Evolutionary conservation across 2,888 invertebrate species (phyloP), one percentile per base, ranked within the genome.

Genomic region (Noctua janthina): DNA sequence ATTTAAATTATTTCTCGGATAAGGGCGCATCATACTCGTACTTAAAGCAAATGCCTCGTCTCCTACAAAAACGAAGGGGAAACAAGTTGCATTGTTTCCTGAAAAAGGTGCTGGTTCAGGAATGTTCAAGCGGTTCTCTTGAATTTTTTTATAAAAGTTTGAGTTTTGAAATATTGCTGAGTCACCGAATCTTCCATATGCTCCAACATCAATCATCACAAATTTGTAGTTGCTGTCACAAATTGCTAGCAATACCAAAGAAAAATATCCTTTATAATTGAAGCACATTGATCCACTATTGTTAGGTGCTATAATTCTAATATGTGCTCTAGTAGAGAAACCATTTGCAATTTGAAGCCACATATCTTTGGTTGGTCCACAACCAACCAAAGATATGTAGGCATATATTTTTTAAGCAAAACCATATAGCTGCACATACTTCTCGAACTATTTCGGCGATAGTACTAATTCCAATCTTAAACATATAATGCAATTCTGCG

Each of bases 111-210:
- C 74, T 54, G 88, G 71, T 75, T 75, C 76, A 70, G 87, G 79
- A 56, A 75, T 77, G 76, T 83, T 76, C 74, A 89, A 83, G 13
- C 76, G 81, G 49, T 81, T 83, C 75, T 83, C 69, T 51, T 83
- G 84, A 68, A 78, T 73, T 81, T 84, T 39, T 81, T 90, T 72
- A 85, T 89, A 88, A 67, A 90, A 87, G 62, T 13, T 80, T 62
- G 86, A 80, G 70, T 90, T 88, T 62, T 88, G 82, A 83, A 88
- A 90, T 85, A 91, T 84, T 85, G 88, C 67, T 70, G 87, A 88
- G 81, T 90, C 90, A 79, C 88, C 75, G 83, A 88, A 88, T 86
- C 79, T 88, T 51, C 90, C 90, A 86, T 74, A 89, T 68, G 87
- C 88, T 84, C 86, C 88, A 85, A 88, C 73, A 79, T 88, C 88